Base-by-base conservation (phyloP, 2,888 invertebrate genomes). In the Arge pagana region DNA sequence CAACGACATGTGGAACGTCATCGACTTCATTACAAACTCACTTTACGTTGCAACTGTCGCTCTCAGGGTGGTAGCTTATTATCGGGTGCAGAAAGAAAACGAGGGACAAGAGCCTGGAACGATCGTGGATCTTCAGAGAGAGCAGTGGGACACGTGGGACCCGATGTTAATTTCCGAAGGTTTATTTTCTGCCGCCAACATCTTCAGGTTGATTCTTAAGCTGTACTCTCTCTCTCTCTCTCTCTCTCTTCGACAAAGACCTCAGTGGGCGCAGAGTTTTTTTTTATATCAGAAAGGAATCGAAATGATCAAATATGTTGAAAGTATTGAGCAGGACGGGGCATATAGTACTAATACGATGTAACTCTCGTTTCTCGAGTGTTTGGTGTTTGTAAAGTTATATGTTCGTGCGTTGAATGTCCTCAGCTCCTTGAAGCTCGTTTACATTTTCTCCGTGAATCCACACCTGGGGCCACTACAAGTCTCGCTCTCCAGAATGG, bases 1-100 rank as follows among this genome's bases (percentile, higher is more conserved):
- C 53, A 89, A 95, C 71, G 97, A 99, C 78, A 96, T 98, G 96
- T 98, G 98, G 98, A 98, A 99, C 79, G 96, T 98, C 55, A 92
- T 98, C 65, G 98, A 98, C 80, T 98, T 98, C 78, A 93, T 97
- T 61, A 98, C 98, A 56, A 98, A 98, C 80, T 95, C 97, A 5
- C 81, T 98, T 30, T 99, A 99, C 78, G 94, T 98, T 57, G 96
- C 97, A 50, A 98, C 98, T 0, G 92, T 97, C 49, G 95, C 96
- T 2, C 82, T 99, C 49, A 83, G 98, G 61, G 85, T 96, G 53
- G 95, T 98, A 21, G 95, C 97, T 10, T 96, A 95, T 78, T 89
- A 93, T 73, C 92, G 95, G 86, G 97, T 95, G 24, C 75, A 89
- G 85, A 90, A 90, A 43, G 87, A 89, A 70, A 86, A 86, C 64